A percentile compares a stretch with the other conserved stretches of the same genome.
These are phyloP conservation scores for Diarsia dahlii DNA, from an alignment of 2,888 invertebrate species.

Conservation along the genomic window DNA sequence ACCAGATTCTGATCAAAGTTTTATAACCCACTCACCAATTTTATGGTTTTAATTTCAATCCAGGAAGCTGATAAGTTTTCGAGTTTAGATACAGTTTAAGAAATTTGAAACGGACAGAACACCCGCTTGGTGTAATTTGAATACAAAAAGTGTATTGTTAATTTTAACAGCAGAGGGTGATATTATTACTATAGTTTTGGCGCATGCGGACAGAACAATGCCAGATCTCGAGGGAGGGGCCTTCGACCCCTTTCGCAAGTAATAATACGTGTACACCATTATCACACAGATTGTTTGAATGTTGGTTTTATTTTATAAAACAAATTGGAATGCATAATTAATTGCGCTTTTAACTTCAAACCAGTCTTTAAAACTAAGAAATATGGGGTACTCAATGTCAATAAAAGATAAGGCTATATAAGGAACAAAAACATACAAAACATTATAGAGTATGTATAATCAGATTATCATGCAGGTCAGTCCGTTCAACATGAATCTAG, in stretches of 20 bases:
- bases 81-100: conserved; percentile 56
- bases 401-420: conserved; percentile 66
- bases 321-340: conserved; percentile 56
- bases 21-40: conserved; percentile 75
- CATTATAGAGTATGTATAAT: conserved; percentile 81
- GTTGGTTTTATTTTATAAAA: conserved; percentile 66
- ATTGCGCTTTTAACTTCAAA: conserved; percentile 45
- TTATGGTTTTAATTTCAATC: conserved; percentile 72
- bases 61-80: conserved; percentile 59
- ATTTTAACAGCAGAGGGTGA: conserved; percentile 63
- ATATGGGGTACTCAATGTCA: conserved; percentile 53
- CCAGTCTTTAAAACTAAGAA: conserved; percentile 46
- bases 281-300: conserved; percentile 67
- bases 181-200: conserved; percentile 72
- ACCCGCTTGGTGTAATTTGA: conserved; percentile 53
- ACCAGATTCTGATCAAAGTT: conserved; percentile 78
- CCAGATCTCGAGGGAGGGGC: conserved; percentile 70
- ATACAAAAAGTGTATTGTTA: conserved; percentile 58
- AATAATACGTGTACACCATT: conserved; percentile 72
- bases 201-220: conserved; percentile 77
- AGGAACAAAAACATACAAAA: conserved; percentile 77
- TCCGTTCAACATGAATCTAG: conserved; percentile 79
- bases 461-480: conserved; percentile 87
- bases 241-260: conserved; percentile 76
- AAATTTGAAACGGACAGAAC: conserved; percentile 52